A percentile compares a stretch with the other conserved stretches of the same genome.
These are phyloP conservation scores for Pollenia griseotomentosa DNA, from an alignment of 2,888 invertebrate genomes.

Conservation along the genomic window DNA sequence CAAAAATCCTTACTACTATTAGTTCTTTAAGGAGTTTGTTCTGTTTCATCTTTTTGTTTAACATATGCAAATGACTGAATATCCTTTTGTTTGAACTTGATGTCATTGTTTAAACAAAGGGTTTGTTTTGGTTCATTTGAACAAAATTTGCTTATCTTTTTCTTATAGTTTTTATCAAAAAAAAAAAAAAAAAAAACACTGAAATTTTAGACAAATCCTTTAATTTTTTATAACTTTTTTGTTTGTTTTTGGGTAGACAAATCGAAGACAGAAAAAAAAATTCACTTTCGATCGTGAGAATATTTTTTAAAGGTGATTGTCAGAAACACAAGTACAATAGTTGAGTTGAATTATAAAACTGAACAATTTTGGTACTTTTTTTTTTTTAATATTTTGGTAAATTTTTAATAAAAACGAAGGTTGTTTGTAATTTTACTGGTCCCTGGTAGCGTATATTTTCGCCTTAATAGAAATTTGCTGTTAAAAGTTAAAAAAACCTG, in stretches of 20 bases:
- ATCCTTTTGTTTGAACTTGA: slow-evolving; percentile 1
- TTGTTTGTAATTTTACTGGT: too few relatives aligned
- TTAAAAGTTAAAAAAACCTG: too few relatives aligned
- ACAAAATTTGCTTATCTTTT: slow-evolving; percentile 59
- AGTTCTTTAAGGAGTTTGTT: not conserved
- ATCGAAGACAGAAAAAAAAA: slow-evolving; percentile 15
- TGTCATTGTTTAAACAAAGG: slow-evolving; percentile 26
- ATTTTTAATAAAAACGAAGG: too few relatives aligned
- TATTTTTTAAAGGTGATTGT: not conserved
- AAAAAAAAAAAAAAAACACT: slow-evolving; percentile 11
- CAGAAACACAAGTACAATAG: not conserved
- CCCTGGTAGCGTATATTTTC: too few relatives aligned
- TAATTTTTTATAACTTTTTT: slow-evolving; percentile 24
- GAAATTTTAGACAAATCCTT: slow-evolving; percentile 47
- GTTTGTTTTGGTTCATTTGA: slow-evolving; percentile 41
- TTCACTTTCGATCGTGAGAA: slow-evolving; percentile 50
- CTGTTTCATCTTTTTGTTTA: not conserved
- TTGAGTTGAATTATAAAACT: not conserved
- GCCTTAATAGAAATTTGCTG: too few relatives aligned
- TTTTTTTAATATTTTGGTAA: too few relatives aligned
- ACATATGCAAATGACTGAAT: slow-evolving; percentile 49
- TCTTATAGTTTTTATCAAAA: slow-evolving; percentile 55
- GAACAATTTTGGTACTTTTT: too few relatives aligned
- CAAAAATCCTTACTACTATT: not conserved
- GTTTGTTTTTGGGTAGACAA: not conserved